phyloP scores from a whole-genome alignment of 2,797 vertebrate genomes.

The Falco berigora region DNA sequence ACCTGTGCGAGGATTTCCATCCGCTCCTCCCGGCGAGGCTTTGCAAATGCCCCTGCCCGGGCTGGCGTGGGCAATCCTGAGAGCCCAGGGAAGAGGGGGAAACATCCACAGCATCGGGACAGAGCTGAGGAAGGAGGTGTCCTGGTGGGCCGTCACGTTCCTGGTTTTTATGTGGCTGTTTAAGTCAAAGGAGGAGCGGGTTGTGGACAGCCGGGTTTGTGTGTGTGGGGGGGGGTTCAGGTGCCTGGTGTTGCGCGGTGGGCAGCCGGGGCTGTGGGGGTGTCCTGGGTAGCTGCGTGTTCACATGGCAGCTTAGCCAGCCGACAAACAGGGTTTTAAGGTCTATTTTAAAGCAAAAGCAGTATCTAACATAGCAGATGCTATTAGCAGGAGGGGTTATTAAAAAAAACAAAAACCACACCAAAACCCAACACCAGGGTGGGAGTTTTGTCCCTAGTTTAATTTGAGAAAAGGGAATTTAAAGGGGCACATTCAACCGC shows the following conservation, averaged over 20 bases:
- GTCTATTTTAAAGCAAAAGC: neutral
- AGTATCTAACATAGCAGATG: neutral
- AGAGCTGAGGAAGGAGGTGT: neutral
- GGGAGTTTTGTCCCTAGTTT: neutral
- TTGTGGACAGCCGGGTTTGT: no score
- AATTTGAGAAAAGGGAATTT: neutral
- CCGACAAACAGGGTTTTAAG: neutral
- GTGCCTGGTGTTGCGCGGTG: neutral
- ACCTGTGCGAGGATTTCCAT: neutral
- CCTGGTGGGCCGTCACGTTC: neutral
- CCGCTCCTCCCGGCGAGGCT: neutral
- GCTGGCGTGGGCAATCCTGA: neutral
- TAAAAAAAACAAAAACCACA: neutral
- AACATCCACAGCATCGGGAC: neutral
- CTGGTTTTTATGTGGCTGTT: neutral
- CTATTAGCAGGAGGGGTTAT: neutral
- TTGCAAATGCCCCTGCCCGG: neutral
- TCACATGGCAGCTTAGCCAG: neutral
- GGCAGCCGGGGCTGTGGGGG: neutral
- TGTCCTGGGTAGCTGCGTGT: neutral
- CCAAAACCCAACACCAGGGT: neutral
- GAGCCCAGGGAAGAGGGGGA: neutral
- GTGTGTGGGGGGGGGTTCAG: no score
- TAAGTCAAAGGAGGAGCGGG: neutral
- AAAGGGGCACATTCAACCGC: neutral